Evolutionary conservation across 2,113 vertebrate species (phyloP).

Genomic region (Callopanchax toddi): DNA sequence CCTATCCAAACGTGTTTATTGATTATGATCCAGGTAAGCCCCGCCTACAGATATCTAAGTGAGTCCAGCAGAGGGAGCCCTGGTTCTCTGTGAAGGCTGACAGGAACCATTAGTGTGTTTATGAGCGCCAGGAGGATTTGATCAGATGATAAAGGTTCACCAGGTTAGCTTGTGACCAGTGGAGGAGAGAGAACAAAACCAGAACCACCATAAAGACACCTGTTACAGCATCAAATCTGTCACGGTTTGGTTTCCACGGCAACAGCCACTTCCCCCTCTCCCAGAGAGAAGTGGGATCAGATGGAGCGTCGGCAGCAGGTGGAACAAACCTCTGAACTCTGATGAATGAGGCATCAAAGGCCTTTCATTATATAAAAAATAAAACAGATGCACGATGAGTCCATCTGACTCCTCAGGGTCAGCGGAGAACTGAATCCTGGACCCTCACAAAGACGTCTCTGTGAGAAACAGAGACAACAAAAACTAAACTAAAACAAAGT

Average conservation of each 20-base stretch:
- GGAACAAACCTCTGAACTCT: conserved; percentile 12
- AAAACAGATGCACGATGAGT: too few relatives aligned
- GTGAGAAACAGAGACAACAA: too few relatives aligned
- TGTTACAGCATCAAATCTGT: conserved; percentile 2
- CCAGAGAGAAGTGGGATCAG: background rate
- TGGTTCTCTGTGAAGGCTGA: conserved; percentile 4
- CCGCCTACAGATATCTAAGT: background rate
- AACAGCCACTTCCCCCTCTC: conserved; percentile 39
- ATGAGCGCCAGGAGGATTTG: background rate
- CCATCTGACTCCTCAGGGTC: background rate
- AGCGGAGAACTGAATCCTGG: background rate
- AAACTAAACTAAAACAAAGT: too few relatives aligned
- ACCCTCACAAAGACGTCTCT: conserved; percentile 8
- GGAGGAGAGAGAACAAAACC: too few relatives aligned
- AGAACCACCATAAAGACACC: background rate
- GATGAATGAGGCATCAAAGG: background rate
- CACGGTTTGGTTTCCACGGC: conserved; percentile 12
- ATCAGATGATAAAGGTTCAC: background rate
- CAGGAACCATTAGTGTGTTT: conserved; percentile 47
- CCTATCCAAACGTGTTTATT: too few relatives aligned
- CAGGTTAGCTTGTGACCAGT: background rate
- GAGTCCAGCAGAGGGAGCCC: conserved; percentile 69
- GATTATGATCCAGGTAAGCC: too few relatives aligned
- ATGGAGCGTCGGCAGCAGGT: background rate
- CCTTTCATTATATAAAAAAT: background rate